Percentiles rank a stretch among this genome's conserved stretches.
Evolutionary conservation across 2,113 vertebrate species (phyloP).

Genomic region (Sapajus apella): DNA sequence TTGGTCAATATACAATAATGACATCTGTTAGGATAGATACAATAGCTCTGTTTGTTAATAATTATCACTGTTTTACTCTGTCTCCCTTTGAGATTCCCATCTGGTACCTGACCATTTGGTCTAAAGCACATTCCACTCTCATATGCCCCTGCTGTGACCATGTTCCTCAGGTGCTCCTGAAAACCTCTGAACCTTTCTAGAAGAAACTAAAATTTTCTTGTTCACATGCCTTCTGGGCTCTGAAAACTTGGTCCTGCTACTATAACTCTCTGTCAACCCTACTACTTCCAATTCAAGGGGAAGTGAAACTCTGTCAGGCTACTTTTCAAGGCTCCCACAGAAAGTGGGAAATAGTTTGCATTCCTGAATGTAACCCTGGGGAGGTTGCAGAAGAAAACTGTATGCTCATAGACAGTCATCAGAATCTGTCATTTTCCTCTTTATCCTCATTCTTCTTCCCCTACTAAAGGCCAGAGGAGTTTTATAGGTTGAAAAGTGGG

Average conservation of each 20-base stretch:
- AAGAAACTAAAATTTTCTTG: neutral
- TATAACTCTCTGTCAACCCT: neutral
- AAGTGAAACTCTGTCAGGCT: neutral
- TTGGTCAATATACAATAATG: neutral
- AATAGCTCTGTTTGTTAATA: neutral
- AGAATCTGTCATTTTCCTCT: neutral
- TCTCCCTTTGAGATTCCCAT: neutral
- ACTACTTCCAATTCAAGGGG: neutral
- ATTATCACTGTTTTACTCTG: neutral
- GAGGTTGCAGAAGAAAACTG: neutral
- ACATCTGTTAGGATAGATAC: neutral
- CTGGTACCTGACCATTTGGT: neutral
- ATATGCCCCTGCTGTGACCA: neutral
- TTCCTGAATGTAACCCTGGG: neutral
- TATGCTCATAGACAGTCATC: neutral
- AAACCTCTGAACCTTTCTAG: neutral
- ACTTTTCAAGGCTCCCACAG: neutral
- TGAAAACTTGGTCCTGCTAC: neutral
- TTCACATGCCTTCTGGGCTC: neutral
- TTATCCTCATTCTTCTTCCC: neutral
- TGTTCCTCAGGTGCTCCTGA: neutral
- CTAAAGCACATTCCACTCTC: neutral
- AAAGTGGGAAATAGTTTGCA: neutral
- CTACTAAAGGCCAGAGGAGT: neutral
- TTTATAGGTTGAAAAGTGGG: neutral